A percentile compares a stretch with the other conserved stretches of the same genome.
These are phyloP conservation scores for Ptilonorhynchus violaceus DNA, from an alignment of 2,113 vertebrate species.

Conservation along the genomic window DNA sequence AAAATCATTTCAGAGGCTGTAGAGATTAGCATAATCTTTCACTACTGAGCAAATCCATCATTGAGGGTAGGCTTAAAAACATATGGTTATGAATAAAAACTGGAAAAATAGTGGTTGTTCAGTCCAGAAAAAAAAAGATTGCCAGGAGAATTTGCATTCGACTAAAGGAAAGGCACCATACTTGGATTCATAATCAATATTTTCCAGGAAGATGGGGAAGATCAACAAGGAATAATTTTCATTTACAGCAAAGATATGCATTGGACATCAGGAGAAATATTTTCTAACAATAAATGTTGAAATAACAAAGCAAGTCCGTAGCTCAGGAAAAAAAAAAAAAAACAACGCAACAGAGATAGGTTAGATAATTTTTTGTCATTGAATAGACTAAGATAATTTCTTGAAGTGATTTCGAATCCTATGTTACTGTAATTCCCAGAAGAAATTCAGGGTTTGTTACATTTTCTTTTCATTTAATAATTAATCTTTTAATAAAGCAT, in stretches of 20 bases:
- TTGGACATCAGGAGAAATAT: neutral
- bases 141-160: neutral
- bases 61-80: neutral
- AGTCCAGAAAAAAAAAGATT: neutral
- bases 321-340: neutral
- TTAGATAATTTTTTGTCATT: neutral
- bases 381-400: neutral
- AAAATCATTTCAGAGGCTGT: neutral
- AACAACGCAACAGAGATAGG: neutral
- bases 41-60: neutral
- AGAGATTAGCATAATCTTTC: neutral
- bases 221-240: neutral
- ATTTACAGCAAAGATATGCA: accelerated
- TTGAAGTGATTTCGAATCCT: neutral
- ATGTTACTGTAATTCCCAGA: neutral
- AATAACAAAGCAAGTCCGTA: neutral
- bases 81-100: neutral
- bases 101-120: neutral
- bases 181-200: neutral
- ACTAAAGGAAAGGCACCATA: neutral
- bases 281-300: neutral
- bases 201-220: neutral
- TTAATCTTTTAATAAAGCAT: neutral
- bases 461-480: neutral
- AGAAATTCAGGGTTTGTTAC: neutral